A percentile compares a stretch with the other conserved stretches of the same genome.
These are phyloP conservation scores for Bruchidius siliquastri DNA, from an alignment of 2,888 invertebrate genomes.

Conservation along the genomic window DNA sequence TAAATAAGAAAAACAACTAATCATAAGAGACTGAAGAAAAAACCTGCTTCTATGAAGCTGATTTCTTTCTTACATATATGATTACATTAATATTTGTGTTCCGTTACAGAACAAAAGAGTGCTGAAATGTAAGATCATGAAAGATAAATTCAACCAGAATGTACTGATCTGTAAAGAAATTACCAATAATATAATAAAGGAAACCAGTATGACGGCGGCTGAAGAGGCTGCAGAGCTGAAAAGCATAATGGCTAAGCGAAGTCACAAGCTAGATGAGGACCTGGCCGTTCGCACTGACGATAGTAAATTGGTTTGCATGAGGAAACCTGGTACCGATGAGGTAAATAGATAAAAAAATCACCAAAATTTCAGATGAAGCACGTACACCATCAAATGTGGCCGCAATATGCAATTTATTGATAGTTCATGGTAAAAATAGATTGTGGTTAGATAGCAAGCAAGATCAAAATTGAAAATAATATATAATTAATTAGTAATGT, in stretches of 20 bases:
- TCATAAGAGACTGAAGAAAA: too few species aligned
- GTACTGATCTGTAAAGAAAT: constrained; percentile 12
- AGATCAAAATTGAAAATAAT: too few species aligned
- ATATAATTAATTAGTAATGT: too few species aligned
- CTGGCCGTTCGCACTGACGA: neutral
- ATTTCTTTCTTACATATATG: too few species aligned
- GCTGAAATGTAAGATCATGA: constrained; percentile 13
- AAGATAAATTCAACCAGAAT: constrained; percentile 10
- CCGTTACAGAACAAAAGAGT: constrained; percentile 5
- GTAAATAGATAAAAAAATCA: too few species aligned
- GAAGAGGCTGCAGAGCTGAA: neutral
- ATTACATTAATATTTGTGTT: neutral
- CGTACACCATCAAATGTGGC: too few species aligned
- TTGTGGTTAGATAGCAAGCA: too few species aligned
- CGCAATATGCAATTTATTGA: too few species aligned
- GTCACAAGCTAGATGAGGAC: neutral
- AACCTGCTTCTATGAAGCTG: too few species aligned
- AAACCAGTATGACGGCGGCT: neutral
- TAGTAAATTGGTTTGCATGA: constrained; percentile 1
- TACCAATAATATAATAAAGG: neutral
- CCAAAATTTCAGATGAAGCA: too few species aligned
- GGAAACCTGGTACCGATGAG: neutral
- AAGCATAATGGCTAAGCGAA: neutral
- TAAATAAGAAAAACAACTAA: too few species aligned
- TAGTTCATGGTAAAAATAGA: too few species aligned